Percentiles rank a stretch among this genome's conserved stretches.
Evolutionary conservation across 2,113 vertebrate species (phyloP).

Genomic region (Chascanopsetta lugubris): DNA sequence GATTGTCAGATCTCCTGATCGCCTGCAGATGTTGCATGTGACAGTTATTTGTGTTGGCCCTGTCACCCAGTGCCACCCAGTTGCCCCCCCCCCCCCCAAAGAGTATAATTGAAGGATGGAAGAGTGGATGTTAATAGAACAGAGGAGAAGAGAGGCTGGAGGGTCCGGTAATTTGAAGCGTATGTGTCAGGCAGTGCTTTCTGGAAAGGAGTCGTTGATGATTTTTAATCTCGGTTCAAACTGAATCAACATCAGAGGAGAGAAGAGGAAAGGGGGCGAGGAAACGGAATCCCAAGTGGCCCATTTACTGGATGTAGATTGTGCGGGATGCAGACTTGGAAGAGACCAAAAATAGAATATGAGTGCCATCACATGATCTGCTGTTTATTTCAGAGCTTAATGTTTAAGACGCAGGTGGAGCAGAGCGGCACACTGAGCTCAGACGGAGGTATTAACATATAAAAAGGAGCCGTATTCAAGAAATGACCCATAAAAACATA

Average conservation of each 20-base stretch:
- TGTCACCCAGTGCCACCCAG: neutral
- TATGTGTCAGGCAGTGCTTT: slow-evolving; percentile 3
- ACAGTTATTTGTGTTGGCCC: neutral
- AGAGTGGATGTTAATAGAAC: neutral
- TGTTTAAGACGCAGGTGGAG: slow-evolving; percentile 15
- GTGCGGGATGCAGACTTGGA: slow-evolving; percentile 33
- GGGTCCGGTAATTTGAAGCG: neutral
- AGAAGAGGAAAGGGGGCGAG: neutral
- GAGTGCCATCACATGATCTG: slow-evolving; percentile 14
- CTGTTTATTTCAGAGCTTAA: slow-evolving; percentile 15
- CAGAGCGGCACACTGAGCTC: neutral
- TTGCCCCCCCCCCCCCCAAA: too few relatives aligned
- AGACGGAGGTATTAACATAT: neutral
- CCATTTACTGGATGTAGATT: slow-evolving; percentile 39
- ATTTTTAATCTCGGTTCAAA: slow-evolving; percentile 15
- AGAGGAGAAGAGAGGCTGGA: neutral
- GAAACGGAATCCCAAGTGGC: slow-evolving; percentile 21
- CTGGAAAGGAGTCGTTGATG: neutral
- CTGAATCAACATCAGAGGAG: slow-evolving; percentile 28
- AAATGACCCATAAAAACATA: too few relatives aligned
- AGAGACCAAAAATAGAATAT: slow-evolving; percentile 44
- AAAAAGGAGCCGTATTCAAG: neutral
- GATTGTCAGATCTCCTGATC: too few relatives aligned
- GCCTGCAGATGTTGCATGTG: neutral
- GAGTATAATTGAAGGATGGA: neutral